Conservation (phyloP, 2,113 vertebrate species). For the Vireo altiloquus region DNA sequence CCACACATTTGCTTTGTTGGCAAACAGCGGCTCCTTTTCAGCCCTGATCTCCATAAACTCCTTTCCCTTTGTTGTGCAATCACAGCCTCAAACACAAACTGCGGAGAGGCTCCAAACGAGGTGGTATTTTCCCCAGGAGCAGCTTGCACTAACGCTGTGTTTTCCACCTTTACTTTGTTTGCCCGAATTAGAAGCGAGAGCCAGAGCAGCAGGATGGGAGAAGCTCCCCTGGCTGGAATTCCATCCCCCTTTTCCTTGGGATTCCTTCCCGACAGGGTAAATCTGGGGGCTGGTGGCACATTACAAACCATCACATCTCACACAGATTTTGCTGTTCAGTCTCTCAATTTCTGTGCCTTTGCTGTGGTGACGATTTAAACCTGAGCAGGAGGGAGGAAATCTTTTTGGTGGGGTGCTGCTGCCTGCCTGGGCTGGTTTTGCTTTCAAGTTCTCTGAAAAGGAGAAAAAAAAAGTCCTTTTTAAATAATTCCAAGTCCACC, state of each 20-base stretch:
- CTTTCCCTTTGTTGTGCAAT: background rate
- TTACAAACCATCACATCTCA: background rate
- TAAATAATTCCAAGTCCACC: background rate
- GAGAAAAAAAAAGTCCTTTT: background rate
- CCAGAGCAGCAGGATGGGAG: conserved; percentile 52
- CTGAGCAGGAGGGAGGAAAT: background rate
- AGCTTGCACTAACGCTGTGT: background rate
- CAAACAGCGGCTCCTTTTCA: background rate
- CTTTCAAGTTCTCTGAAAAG: background rate
- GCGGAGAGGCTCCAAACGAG: background rate
- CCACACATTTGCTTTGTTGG: background rate
- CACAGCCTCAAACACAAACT: background rate
- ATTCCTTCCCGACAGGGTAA: conserved; percentile 37
- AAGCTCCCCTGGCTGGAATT: conserved; percentile 44
- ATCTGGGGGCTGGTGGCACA: conserved; percentile 7
- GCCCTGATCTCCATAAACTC: background rate
- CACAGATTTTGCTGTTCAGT: no score
- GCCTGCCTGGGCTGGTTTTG: background rate
- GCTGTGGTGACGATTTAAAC: background rate
- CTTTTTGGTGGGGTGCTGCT: background rate
- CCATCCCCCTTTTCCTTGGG: conserved; percentile 35
- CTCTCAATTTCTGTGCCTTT: no score
- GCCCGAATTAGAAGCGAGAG: conserved; percentile 62
- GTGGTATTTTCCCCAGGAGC: background rate
- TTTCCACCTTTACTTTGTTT: conserved; percentile 45